Evolutionary conservation across 2,113 vertebrate species (phyloP), one percentile per base, ranked within the genome.

Genomic region (Promerops cafer): DNA sequence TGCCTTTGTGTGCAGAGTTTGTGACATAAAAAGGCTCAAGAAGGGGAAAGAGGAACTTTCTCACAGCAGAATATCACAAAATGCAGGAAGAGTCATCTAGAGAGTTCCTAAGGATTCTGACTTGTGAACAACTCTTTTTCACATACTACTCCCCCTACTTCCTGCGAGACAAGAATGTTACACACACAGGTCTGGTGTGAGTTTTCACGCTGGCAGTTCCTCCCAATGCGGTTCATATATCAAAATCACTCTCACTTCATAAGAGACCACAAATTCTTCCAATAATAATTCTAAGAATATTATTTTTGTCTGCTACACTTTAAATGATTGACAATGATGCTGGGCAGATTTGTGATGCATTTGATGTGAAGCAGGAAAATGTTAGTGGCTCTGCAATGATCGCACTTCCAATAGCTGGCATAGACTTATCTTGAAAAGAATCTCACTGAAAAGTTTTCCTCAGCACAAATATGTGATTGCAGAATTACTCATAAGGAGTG

Each of bases 91-190:
- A 95, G 59, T 63, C 33, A 77, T 65, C 64, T 50, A 92, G 56
- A 92, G 83, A 86, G 60, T 42, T 96, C 63, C 56, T 44, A 69
- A 95, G 83, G 80, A 95, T 63, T 72, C 53, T 49, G 49, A 86
- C 84, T 77, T 83, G 79, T 92, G 79, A 96, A 69, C 54, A 90
- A 77, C 33, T 66, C 84, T 45, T 77, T 83, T 94, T 92, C 54
- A 92, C 57, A 37, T 85, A 52, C 53, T 66, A 87, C 82, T 93
- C 85, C 92, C 89, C 86, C 90, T 72, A 35, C 64, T 95, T 96
- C 86, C 82, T 92, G 71, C 0, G 0, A 88, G 75, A 89, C 85
- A 74, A 70, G 75, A 90, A 74, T 72, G 86, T 80, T 86, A 71
- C 39, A 52, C 54, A 61, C 45, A 74, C 54, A 92, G 80, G 92